Percentiles rank a stretch among this genome's conserved stretches.
These are phyloP conservation scores for Drosophila siamana DNA, from an alignment of 2,888 invertebrate species.

Conservation along the genomic window DNA sequence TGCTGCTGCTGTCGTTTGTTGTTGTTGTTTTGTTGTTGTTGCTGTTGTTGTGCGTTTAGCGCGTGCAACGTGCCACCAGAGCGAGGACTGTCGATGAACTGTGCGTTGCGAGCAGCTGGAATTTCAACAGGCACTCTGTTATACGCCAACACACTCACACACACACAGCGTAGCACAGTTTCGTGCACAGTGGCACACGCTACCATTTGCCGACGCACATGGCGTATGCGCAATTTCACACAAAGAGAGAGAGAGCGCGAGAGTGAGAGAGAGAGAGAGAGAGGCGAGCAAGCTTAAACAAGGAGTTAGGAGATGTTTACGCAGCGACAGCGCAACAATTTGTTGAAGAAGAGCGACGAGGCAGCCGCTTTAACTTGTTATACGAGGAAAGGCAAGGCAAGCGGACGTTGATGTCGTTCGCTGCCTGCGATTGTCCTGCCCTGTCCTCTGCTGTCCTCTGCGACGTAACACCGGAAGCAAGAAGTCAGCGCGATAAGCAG, in stretches of 20 bases:
- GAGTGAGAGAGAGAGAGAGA: conserved; percentile 17
- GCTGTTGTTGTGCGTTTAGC: conserved; percentile 35
- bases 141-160: too few relatives aligned
- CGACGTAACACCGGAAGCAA: conserved; percentile 69
- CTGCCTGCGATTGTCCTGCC: not conserved
- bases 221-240: conserved; percentile 73
- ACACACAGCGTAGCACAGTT: conserved; percentile 49
- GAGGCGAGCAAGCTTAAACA: conserved; percentile 5
- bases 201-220: conserved; percentile 53
- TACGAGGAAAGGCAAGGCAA: conserved; percentile 45
- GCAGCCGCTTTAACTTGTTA: conserved; percentile 43
- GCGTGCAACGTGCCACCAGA: conserved; percentile 67
- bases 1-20: conserved; percentile 1
- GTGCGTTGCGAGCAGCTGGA: conserved; percentile 62
- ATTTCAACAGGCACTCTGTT: conserved; percentile 70
- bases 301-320: conserved; percentile 16
- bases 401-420: conserved; percentile 10
- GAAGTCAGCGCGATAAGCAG: conserved; percentile 78
- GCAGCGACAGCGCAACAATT: conserved; percentile 76
- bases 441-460: conserved; percentile 53
- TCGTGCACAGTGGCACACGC: conserved; percentile 61
- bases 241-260: conserved; percentile 6
- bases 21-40: conserved; percentile 13
- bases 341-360: conserved; percentile 67
- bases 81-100: conserved; percentile 73